Evolutionary conservation across 2,888 invertebrate species (phyloP).

Genomic region (Amblyteles armatorius): DNA sequence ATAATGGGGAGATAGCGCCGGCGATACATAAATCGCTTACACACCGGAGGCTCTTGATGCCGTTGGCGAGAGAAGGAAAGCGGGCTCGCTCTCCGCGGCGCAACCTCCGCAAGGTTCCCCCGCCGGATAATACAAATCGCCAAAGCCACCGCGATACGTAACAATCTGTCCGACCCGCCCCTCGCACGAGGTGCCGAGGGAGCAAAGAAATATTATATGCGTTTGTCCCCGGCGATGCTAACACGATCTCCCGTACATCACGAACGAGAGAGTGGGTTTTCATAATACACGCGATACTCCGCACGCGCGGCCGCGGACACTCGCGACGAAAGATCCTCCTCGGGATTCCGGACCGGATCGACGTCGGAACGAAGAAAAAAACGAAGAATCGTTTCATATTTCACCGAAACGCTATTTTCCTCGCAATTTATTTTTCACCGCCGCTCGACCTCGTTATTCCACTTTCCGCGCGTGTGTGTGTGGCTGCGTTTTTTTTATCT

Average conservation of each 20-base stretch:
- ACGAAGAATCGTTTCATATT: not conserved
- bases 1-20: slow-evolving; percentile 41
- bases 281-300: slow-evolving; percentile 47
- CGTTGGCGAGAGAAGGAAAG: slow-evolving; percentile 25
- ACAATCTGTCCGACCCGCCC: slow-evolving; percentile 46
- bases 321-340: slow-evolving; percentile 16
- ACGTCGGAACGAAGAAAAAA: slow-evolving; percentile 33
- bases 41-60: slow-evolving; percentile 19
- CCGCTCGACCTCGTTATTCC: slow-evolving; percentile 21
- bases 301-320: not conserved
- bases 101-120: not conserved
- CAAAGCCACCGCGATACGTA: slow-evolving; percentile 55
- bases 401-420: slow-evolving; percentile 29
- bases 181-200: slow-evolving; percentile 17
- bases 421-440: slow-evolving; percentile 43
- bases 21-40: slow-evolving; percentile 53
- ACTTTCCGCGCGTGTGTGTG: not conserved
- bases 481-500: slow-evolving; percentile 17
- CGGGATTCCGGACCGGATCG: slow-evolving; percentile 31
- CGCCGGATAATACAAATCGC: slow-evolving; percentile 59
- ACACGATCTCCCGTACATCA: slow-evolving; percentile 24
- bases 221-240: slow-evolving; percentile 43
- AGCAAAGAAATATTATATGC: slow-evolving; percentile 55
- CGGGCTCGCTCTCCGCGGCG: not conserved
- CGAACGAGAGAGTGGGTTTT: slow-evolving; percentile 33